These are phyloP conservation scores for Drosophila niveifrons DNA, from an alignment of 2,888 invertebrate genomes.

Conservation along the genomic window DNA sequence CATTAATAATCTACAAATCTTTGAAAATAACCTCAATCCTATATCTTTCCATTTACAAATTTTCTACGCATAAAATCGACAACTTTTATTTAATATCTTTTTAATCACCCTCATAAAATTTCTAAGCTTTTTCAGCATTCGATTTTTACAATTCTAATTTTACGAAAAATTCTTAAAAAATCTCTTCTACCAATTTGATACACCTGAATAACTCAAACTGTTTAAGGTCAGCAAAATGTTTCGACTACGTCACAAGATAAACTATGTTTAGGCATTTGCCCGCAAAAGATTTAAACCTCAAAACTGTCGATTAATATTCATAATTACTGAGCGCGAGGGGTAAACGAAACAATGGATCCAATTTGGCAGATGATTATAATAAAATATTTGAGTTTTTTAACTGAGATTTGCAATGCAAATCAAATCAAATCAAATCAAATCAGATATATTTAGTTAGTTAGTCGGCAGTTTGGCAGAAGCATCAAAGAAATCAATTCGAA, in stretches of 20 bases:
- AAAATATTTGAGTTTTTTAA: neutral
- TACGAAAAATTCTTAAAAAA: neutral
- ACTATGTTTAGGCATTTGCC: conserved; percentile 4
- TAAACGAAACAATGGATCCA: conserved; percentile 16
- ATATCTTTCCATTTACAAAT: too few relatives aligned
- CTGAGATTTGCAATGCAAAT: conserved; percentile 56
- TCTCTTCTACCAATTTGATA: neutral
- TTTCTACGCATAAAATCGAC: too few relatives aligned
- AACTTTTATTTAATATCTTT: too few relatives aligned
- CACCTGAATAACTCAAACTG: conserved; percentile 2
- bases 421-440: too few relatives aligned
- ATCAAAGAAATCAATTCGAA: conserved; percentile 47
- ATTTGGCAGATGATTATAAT: conserved; percentile 19
- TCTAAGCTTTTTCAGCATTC: neutral
- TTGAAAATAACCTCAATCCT: too few relatives aligned
- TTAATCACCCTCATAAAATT: neutral
- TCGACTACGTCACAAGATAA: neutral
- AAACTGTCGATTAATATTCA: conserved; percentile 19
- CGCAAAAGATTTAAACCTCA: conserved; percentile 21
- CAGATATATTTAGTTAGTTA: neutral
- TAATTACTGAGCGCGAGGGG: conserved; percentile 3
- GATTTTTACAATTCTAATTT: neutral
- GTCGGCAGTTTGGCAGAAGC: conserved; percentile 1
- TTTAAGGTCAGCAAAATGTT: conserved; percentile 10
- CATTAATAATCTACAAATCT: too few relatives aligned